phyloP scores from a whole-genome alignment of 1,140 invertebrate genomes.

The Musca domestica region DNA sequence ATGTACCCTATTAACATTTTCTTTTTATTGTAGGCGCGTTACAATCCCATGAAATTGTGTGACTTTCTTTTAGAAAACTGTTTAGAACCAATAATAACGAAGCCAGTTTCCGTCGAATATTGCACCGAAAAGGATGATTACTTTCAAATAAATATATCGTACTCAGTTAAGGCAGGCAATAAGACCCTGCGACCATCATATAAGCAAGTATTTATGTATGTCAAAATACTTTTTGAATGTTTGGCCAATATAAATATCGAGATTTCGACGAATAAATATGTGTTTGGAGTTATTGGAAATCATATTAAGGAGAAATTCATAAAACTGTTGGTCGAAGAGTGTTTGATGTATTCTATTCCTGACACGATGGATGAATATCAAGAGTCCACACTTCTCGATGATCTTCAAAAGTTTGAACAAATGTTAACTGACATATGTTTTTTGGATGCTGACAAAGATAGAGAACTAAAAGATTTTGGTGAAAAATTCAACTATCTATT shows the following conservation, averaged over 20 bases:
- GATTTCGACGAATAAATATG: slow-evolving; percentile 55
- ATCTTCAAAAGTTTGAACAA: slow-evolving; percentile 67
- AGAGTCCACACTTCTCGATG: slow-evolving; percentile 62
- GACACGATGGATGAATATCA: slow-evolving; percentile 68
- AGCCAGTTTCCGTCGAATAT: slow-evolving; percentile 44
- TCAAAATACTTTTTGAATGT: slow-evolving; percentile 62
- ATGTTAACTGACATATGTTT: slow-evolving; percentile 58
- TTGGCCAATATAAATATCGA: slow-evolving; percentile 60
- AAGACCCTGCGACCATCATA: slow-evolving; percentile 53
- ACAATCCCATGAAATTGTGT: slow-evolving; percentile 40
- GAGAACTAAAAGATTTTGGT: slow-evolving; percentile 65
- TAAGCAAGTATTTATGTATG: slow-evolving; percentile 61
- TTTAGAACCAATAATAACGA: slow-evolving; percentile 43
- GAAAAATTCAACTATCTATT: slow-evolving; percentile 76
- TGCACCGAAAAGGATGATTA: slow-evolving; percentile 31
- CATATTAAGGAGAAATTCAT: slow-evolving; percentile 64
- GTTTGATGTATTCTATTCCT: slow-evolving; percentile 73
- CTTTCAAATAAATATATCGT: slow-evolving; percentile 40
- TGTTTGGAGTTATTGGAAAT: slow-evolving; percentile 64
- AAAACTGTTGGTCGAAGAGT: slow-evolving; percentile 69
- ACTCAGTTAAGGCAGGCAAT: slow-evolving; percentile 37
- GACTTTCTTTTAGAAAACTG: slow-evolving; percentile 47
- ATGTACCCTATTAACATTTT: too few relatives aligned
- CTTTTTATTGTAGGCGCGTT: slow-evolving; percentile 32
- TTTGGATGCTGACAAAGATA: slow-evolving; percentile 51